Evolutionary conservation across 1,140 invertebrate species (phyloP).

Genomic region (Drosophila sturtevanti): DNA sequence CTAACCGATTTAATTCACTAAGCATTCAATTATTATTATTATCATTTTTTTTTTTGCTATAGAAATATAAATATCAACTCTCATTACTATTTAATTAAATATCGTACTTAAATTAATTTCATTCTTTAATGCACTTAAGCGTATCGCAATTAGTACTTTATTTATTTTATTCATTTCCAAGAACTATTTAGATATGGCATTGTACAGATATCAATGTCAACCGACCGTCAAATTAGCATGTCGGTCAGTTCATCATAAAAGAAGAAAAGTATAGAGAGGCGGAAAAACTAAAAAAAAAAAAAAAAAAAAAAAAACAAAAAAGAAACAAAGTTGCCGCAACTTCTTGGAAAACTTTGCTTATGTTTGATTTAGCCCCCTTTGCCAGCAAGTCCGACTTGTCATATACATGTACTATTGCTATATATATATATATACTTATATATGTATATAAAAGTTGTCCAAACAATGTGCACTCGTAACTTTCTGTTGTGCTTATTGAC

Average conservation of each 20-base stretch:
- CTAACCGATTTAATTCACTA: no score
- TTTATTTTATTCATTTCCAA: neutral
- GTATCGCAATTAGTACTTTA: neutral
- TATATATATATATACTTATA: neutral
- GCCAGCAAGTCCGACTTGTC: slow-evolving; percentile 35
- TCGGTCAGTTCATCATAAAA: slow-evolving; percentile 7
- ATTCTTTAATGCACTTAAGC: neutral
- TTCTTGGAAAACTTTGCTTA: slow-evolving; percentile 59
- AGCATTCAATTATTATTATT: no score
- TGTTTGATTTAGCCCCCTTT: slow-evolving; percentile 33
- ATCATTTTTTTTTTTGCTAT: no score
- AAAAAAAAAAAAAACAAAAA: slow-evolving; percentile 24
- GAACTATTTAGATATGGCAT: neutral
- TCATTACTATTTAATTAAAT: neutral
- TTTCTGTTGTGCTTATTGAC: slow-evolving; percentile 54
- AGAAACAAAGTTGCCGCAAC: slow-evolving; percentile 45
- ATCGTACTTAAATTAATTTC: neutral
- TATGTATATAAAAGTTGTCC: slow-evolving; percentile 14
- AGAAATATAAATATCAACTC: neutral
- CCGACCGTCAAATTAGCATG: slow-evolving; percentile 6
- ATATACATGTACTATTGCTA: slow-evolving; percentile 36
- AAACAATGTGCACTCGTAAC: slow-evolving; percentile 46
- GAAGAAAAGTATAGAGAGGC: no score
- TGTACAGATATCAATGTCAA: slow-evolving; percentile 3
- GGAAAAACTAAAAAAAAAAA: neutral